Conservation (phyloP, 2,797 vertebrate species). For the Cynopterus sphinx region DNA sequence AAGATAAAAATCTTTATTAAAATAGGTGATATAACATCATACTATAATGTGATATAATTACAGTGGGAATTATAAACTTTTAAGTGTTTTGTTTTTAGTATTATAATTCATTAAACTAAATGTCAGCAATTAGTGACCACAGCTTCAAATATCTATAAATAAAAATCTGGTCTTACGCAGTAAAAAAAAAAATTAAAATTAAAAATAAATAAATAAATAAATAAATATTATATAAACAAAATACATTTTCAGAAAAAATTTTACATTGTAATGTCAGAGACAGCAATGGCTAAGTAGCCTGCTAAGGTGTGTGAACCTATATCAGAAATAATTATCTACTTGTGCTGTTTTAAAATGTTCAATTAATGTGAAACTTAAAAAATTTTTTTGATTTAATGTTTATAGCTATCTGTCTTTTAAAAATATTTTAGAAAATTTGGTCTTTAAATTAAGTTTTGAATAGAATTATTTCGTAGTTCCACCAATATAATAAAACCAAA, state of each 20-base stretch:
- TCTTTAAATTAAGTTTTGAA: slow-evolving; percentile 32
- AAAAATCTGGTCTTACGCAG: too few relatives aligned
- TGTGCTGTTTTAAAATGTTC: neutral
- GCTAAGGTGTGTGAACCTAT: neutral
- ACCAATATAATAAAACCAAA: neutral
- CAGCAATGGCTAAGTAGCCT: neutral
- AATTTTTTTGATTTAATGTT: neutral
- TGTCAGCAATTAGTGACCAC: too few relatives aligned
- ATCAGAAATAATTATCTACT: neutral
- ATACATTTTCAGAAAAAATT: neutral
- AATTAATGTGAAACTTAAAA: neutral
- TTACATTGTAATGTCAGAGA: neutral
- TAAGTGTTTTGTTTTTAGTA: too few relatives aligned
- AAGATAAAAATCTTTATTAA: too few relatives aligned
- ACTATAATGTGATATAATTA: too few relatives aligned
- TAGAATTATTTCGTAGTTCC: neutral
- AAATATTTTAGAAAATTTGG: slow-evolving; percentile 33
- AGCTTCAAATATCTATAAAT: too few relatives aligned
- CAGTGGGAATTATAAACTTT: too few relatives aligned
- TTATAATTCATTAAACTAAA: too few relatives aligned
- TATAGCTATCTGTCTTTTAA: neutral
- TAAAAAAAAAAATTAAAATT: too few relatives aligned
- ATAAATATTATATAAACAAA: neutral
- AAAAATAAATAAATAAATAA: neutral
- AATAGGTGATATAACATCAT: too few relatives aligned